phyloP scores from a whole-genome alignment of 2,113 vertebrate genomes.

The Pelobates fuscus region DNA sequence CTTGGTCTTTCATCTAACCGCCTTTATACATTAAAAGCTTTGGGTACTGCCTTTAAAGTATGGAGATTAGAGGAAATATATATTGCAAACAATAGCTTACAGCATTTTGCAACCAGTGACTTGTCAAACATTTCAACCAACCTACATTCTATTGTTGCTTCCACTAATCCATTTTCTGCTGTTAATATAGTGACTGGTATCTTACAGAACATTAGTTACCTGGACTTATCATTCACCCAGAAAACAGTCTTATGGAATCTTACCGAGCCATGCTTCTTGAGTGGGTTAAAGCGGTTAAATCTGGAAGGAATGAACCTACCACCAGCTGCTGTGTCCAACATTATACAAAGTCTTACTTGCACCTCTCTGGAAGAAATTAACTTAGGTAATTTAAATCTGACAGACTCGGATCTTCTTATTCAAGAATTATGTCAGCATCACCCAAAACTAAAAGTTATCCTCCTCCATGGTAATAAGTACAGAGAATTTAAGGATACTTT shows the following conservation, averaged over 20 bases:
- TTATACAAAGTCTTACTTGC: conserved; percentile 59
- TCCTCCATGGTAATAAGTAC: conserved; percentile 62
- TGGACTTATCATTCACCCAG: conserved; percentile 54
- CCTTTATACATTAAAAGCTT: conserved; percentile 18
- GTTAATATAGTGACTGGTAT: conserved; percentile 58
- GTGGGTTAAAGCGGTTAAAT: conserved; percentile 58
- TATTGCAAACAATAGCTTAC: conserved; percentile 29
- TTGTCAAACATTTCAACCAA: conserved; percentile 14
- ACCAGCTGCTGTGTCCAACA: conserved; percentile 30
- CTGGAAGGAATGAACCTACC: conserved; percentile 56
- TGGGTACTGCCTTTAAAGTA: conserved; percentile 52
- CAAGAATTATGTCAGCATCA: conserved; percentile 64
- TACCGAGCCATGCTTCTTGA: conserved; percentile 54
- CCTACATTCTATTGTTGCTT: conserved; percentile 55
- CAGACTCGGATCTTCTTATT: conserved; percentile 53
- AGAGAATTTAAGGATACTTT: conserved; percentile 53
- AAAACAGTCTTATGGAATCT: conserved; percentile 25
- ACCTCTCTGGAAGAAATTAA: conserved; percentile 55
- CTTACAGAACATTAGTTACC: conserved; percentile 59
- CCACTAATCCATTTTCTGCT: conserved; percentile 53
- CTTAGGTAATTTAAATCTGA: conserved; percentile 58
- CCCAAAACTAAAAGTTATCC: conserved; percentile 58
- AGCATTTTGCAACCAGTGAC: conserved; percentile 41
- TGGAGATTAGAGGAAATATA: conserved; percentile 51
- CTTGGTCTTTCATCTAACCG: conserved; percentile 60